These are phyloP conservation scores for Gallinago media DNA, from an alignment of 2,113 vertebrate genomes.

Conservation along the genomic window DNA sequence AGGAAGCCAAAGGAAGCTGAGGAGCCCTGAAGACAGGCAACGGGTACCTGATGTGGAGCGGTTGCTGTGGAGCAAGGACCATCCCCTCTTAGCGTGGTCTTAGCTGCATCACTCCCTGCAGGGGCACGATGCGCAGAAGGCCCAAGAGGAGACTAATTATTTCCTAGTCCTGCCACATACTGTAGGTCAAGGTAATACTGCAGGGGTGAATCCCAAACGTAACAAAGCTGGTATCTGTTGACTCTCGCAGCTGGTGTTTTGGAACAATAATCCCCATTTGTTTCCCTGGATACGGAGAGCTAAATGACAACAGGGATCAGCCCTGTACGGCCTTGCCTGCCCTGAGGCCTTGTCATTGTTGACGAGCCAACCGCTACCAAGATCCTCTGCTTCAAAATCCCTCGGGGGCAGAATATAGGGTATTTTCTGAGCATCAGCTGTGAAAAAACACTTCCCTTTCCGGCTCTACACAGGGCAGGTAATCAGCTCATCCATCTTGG, in stretches of 20 bases:
- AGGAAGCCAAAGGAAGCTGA: neutral
- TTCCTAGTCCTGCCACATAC: neutral
- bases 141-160: neutral
- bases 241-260: neutral
- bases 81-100: neutral
- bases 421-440: neutral
- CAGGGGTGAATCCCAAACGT: neutral
- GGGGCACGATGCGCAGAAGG: neutral
- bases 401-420: fast-evolving
- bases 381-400: neutral
- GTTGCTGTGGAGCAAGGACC: neutral
- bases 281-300: neutral
- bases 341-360: neutral
- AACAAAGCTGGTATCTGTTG: neutral
- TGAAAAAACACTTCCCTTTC: neutral
- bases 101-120: fast-evolving
- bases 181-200: neutral
- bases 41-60: fast-evolving
- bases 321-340: neutral
- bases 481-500: neutral
- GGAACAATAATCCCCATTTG: neutral
- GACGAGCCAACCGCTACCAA: neutral
- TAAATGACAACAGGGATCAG: neutral
- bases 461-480: neutral
- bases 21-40: neutral